Evolutionary conservation across 2,113 vertebrate species (phyloP).

Genomic region (Etheostoma spectabile): DNA sequence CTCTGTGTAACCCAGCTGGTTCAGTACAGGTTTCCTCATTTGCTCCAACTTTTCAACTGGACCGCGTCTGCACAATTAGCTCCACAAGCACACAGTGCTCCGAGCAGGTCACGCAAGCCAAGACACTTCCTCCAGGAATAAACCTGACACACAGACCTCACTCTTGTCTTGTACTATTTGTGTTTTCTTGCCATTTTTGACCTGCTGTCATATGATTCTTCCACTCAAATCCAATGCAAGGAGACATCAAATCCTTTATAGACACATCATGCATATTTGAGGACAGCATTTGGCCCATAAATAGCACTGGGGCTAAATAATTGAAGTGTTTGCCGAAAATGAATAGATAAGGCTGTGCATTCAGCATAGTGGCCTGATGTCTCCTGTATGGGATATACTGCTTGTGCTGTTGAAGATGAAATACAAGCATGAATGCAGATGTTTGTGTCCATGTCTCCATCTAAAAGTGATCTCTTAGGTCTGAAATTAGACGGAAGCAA

Average conservation of each 20-base stretch:
- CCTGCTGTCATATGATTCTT: conserved; percentile 49
- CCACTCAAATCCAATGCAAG: conserved; percentile 56
- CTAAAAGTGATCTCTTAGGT: not conserved
- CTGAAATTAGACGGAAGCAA: not conserved
- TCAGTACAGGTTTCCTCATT: conserved; percentile 1
- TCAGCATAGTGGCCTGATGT: conserved; percentile 23
- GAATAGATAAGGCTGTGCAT: conserved; percentile 53
- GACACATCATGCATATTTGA: conserved; percentile 81
- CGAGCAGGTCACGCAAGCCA: conserved; percentile 35
- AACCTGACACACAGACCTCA: conserved; percentile 59
- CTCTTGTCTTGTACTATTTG: conserved; percentile 40
- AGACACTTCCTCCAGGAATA: conserved; percentile 51
- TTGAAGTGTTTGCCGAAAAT: conserved; percentile 74
- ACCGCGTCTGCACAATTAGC: not conserved
- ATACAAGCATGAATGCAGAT: conserved; percentile 28
- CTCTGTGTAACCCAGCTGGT: conserved; percentile 1
- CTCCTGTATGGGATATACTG: conserved; percentile 27
- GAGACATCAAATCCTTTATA: conserved; percentile 74
- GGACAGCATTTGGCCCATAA: conserved; percentile 75
- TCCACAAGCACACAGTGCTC: conserved; percentile 15
- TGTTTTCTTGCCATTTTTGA: conserved; percentile 36
- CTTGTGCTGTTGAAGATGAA: conserved; percentile 20
- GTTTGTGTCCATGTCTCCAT: not conserved
- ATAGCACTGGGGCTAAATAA: conserved; percentile 77
- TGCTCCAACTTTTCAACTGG: not conserved